phyloP scores from a whole-genome alignment of 1,140 invertebrate genomes.

The Lepeophtheirus salmonis region DNA sequence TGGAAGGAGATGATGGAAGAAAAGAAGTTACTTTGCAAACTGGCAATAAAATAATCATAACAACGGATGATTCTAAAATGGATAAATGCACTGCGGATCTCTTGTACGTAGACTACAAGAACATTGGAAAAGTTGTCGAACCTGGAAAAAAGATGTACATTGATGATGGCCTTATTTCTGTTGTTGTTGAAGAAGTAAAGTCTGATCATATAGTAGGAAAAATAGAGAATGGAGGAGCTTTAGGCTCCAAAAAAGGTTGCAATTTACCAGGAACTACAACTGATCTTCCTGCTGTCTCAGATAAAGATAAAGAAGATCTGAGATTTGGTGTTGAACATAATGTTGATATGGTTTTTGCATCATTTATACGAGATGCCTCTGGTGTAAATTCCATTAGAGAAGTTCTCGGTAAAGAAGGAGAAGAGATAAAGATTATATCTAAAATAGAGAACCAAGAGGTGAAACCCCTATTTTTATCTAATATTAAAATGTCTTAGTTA shows the following conservation, averaged over 20 bases:
- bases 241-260: conserved; percentile 87
- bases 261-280: conserved; percentile 91
- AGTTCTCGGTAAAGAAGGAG: conserved; percentile 56
- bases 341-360: conserved; percentile 98
- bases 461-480: no score
- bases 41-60: conserved; percentile 64
- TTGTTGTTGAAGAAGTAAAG: conserved; percentile 49
- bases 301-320: conserved; percentile 91
- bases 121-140: conserved; percentile 84
- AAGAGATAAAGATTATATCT: conserved; percentile 82
- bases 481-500: no score
- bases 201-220: conserved; percentile 43
- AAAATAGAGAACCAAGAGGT: conserved; percentile 80
- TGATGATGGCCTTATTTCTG: conserved; percentile 92
- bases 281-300: conserved; percentile 91
- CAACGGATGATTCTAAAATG: conserved; percentile 57
- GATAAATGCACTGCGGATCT: conserved; percentile 58
- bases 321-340: conserved; percentile 83
- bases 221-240: conserved; percentile 86
- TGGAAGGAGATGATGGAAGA: conserved; percentile 39
- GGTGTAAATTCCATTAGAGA: conserved; percentile 71
- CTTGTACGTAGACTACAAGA: conserved; percentile 76
- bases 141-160: conserved; percentile 71
- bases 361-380: conserved; percentile 82
- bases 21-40: conserved; percentile 68